phyloP scores from a whole-genome alignment of 1,140 invertebrate species.

The Teleopsis dalmanni region DNA sequence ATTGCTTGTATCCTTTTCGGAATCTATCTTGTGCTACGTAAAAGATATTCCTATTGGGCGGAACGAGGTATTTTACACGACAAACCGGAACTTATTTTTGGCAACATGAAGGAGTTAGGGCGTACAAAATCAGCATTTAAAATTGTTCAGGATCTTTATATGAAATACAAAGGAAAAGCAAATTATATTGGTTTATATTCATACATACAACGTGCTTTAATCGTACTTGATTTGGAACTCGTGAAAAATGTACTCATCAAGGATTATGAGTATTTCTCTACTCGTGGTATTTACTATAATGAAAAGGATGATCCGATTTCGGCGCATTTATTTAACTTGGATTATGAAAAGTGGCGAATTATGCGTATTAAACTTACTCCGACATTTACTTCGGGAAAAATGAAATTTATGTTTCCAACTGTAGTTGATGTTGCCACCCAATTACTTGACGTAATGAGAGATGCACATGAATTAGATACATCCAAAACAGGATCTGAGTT shows the following conservation, averaged over 20 bases:
- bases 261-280: constrained; percentile 49
- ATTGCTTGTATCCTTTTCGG: background rate
- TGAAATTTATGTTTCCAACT: constrained; percentile 48
- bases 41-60: constrained; percentile 36
- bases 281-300: constrained; percentile 45
- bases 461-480: constrained; percentile 1
- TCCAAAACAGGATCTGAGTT: background rate
- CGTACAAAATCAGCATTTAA: constrained; percentile 12
- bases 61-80: constrained; percentile 38
- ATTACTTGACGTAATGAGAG: constrained; percentile 31
- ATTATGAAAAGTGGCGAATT: constrained; percentile 47
- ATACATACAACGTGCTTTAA: constrained; percentile 12
- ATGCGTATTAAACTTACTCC: constrained; percentile 49
- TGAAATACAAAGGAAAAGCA: constrained; percentile 28
- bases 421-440: constrained; percentile 32
- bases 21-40: constrained; percentile 8
- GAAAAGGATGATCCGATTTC: constrained; percentile 46
- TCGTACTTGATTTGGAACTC: constrained; percentile 49
- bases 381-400: constrained; percentile 51
- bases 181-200: constrained; percentile 26
- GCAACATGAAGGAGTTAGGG: constrained; percentile 27
- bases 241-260: constrained; percentile 53
- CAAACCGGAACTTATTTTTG: constrained; percentile 28
- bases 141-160: constrained; percentile 27
- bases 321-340: constrained; percentile 44